phyloP scores from a whole-genome alignment of 2,888 invertebrate species.

The Atrina japonica region DNA sequence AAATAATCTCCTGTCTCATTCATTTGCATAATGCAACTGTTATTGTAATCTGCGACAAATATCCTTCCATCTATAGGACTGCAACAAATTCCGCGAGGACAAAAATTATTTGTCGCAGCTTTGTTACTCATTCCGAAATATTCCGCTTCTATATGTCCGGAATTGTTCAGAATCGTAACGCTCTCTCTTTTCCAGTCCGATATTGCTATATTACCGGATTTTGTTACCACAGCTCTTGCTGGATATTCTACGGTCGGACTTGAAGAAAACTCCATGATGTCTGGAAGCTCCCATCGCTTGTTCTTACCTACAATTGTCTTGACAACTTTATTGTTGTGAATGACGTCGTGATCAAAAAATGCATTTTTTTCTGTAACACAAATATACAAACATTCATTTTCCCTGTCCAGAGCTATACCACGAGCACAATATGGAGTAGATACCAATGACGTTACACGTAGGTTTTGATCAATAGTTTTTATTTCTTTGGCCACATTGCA shows the following conservation, averaged over 20 bases:
- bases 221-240: constrained; percentile 28
- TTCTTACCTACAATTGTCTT: constrained; percentile 22
- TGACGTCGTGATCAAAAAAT: constrained; percentile 41
- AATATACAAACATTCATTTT: constrained; percentile 20
- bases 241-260: constrained; percentile 43
- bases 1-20: constrained; percentile 23
- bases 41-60: constrained; percentile 38
- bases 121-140: constrained; percentile 12
- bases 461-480: constrained; percentile 17
- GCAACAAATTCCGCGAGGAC: constrained; percentile 41
- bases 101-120: constrained; percentile 3
- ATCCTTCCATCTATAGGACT: constrained; percentile 18
- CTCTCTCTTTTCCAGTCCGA: constrained; percentile 45
- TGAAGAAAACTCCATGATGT: constrained; percentile 31
- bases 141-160: constrained; percentile 35
- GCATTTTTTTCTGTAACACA: constrained; percentile 46
- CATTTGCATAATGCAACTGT: constrained; percentile 30
- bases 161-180: constrained; percentile 32
- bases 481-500: constrained; percentile 39
- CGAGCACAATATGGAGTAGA: constrained; percentile 30
- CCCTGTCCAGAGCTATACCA: constrained; percentile 29
- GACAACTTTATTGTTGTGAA: constrained; percentile 38
- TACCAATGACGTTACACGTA: constrained; percentile 10
- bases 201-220: constrained; percentile 32
- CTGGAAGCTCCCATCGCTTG: constrained; percentile 29